Base-by-base conservation (phyloP, 2,113 vertebrate genomes). In the Macquaria ambigua region DNA sequence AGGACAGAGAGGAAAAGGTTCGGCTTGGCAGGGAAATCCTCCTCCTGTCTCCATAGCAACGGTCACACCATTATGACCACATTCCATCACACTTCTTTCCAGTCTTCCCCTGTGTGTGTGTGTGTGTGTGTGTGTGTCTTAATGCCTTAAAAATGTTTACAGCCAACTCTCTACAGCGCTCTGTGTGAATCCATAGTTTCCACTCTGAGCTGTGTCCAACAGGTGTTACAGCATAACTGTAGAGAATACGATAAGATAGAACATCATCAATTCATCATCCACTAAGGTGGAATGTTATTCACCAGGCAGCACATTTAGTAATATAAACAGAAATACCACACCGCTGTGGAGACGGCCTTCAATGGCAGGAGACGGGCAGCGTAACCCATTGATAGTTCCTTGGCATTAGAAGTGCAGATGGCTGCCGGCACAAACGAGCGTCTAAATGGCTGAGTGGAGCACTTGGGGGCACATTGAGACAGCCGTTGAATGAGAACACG, bases 31-130 rank as follows among this genome's bases (percentile, higher is more conserved):
- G 84, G 93, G 90, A 87, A 91, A 85, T 89, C 93, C 90, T 91
- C 55, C 62, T 81, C 48, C 58, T 28, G 92, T 94, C 68, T 89
- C 92, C 89, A 92, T 91, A 41, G 90, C 89, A 93, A 95, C 93
- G 0, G 84, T 89, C 88, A 87, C 71, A 81, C 86, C 39, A 20
- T 68, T 70, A 84, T 83, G 86, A 87, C 70, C 84, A 79, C 85
- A 84, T 89, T 87, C 68, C 77, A 84, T 88, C 86, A 84, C 81
- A 81, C 28, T 77, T 15, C 4, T 50, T 23, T 2, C 16, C 46
- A 63, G 87, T 75, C 81, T 85, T 87, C 81, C 68, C 74, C 34
- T 25, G 70, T 86, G 73, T 74, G 62, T 70, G 50, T 37, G 8
- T 50, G 43, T 48, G 61, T 74, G 77, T 69, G 48, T 69, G 25